Conservation (phyloP, 1,140 invertebrate genomes). For the Gonioctena quinquepunctata region DNA sequence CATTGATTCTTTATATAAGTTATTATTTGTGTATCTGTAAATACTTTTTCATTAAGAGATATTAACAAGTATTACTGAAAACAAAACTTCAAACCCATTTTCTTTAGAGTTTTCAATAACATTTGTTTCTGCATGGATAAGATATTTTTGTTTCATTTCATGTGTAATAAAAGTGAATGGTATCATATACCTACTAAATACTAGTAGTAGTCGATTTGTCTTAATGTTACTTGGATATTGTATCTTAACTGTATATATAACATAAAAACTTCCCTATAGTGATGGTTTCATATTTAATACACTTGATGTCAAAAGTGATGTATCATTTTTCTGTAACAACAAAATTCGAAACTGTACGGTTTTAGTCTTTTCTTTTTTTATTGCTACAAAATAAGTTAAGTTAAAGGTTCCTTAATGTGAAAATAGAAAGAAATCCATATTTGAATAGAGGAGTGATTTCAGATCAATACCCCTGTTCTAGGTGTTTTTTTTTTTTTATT, state of each 20-base stretch:
- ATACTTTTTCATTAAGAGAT: too few relatives aligned
- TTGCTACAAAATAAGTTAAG: too few relatives aligned
- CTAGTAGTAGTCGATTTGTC: neutral
- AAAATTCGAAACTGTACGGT: conserved; percentile 6
- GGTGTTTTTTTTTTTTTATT: too few relatives aligned
- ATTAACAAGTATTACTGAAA: too few relatives aligned
- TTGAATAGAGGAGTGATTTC: too few relatives aligned
- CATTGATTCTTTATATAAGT: too few relatives aligned
- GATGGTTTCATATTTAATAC: conserved; percentile 12
- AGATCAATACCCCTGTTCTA: too few relatives aligned
- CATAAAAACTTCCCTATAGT: conserved; percentile 4
- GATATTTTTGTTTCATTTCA: conserved; percentile 1
- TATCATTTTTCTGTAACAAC: neutral
- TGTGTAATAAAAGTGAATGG: neutral
- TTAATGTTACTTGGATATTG: conserved; percentile 10
- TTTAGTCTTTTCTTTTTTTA: conserved; percentile 14
- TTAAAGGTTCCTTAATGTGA: too few relatives aligned
- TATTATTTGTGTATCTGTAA: too few relatives aligned
- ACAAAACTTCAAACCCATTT: too few relatives aligned
- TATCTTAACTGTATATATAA: conserved; percentile 17
- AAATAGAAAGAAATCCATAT: too few relatives aligned
- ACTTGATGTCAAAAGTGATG: conserved; percentile 8
- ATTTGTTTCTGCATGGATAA: neutral
- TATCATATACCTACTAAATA: neutral
- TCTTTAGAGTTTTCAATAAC: too few relatives aligned